phyloP scores from a whole-genome alignment of 1,140 invertebrate species.

The Drosophila tsacasi region DNA sequence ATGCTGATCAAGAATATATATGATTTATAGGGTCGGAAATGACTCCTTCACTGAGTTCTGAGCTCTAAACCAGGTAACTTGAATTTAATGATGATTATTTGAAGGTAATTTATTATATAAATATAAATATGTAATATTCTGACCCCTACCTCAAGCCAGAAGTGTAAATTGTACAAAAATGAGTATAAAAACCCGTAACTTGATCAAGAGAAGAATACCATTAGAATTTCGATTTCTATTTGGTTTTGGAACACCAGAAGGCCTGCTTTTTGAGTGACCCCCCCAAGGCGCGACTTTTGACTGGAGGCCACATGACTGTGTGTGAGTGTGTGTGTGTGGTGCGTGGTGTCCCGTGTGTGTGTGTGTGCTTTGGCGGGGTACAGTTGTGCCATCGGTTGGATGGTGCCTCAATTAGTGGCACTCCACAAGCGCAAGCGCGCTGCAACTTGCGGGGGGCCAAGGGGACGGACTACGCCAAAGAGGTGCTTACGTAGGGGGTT shows the following conservation, averaged over 20 bases:
- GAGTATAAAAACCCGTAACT: neutral
- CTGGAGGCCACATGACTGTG: conserved; percentile 5
- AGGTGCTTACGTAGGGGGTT: conserved; percentile 14
- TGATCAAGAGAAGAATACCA: neutral
- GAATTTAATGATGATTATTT: neutral
- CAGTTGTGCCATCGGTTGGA: conserved; percentile 63
- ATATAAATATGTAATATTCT: neutral
- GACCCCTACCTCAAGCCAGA: neutral
- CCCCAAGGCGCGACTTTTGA: conserved; percentile 20
- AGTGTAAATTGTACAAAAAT: neutral
- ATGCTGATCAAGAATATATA: too few species aligned
- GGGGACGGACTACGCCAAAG: conserved; percentile 1
- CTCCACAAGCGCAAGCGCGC: conserved; percentile 54
- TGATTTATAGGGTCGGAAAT: too few species aligned
- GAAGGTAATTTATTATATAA: neutral
- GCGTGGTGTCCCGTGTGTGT: conserved; percentile 9
- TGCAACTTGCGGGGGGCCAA: conserved; percentile 3
- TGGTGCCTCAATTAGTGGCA: conserved; percentile 79
- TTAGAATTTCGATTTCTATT: neutral
- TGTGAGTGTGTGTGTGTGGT: neutral
- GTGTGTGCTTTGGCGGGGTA: conserved; percentile 36
- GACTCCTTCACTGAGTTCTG: too few species aligned
- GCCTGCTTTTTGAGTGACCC: conserved; percentile 6
- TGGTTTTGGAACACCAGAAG: neutral
- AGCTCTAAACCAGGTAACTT: neutral